Conservation (phyloP, 2,797 vertebrate genomes). For the Gymnopithys bicolor region DNA sequence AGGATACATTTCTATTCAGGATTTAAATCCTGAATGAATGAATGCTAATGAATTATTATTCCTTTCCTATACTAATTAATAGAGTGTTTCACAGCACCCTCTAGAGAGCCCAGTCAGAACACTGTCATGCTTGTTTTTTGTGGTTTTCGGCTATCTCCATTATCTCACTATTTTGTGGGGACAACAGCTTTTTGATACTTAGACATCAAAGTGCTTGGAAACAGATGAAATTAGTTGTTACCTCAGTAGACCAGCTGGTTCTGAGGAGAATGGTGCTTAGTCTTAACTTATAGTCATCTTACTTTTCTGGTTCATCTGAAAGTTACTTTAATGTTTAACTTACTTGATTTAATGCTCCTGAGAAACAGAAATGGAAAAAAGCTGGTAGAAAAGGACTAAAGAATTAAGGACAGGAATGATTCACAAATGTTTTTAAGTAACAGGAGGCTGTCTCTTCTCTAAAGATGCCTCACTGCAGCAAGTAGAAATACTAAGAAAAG, state of each 20-base stretch:
- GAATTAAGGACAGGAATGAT: not conserved
- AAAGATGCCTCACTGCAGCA: not conserved
- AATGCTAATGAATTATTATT: slow-evolving; percentile 32
- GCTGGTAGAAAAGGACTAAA: not conserved
- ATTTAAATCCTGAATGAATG: slow-evolving; percentile 34
- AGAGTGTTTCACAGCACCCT: slow-evolving; percentile 2
- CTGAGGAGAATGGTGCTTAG: not conserved
- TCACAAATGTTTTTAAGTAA: not conserved
- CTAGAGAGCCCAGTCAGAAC: slow-evolving; percentile 1
- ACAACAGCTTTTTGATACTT: not conserved
- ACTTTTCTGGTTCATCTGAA: slow-evolving; percentile 22
- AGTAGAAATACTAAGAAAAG: not conserved
- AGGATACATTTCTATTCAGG: slow-evolving; percentile 13
- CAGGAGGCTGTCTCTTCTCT: not conserved
- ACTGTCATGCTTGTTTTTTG: not conserved
- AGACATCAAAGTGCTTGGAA: slow-evolving; percentile 24
- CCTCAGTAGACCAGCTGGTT: not conserved
- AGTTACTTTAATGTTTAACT: slow-evolving; percentile 35
- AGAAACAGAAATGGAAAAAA: slow-evolving; percentile 4
- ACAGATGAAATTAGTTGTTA: slow-evolving; percentile 30
- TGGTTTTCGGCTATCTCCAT: not conserved
- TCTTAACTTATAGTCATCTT: slow-evolving; percentile 4
- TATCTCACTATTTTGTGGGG: not conserved
- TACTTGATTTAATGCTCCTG: slow-evolving; percentile 22
- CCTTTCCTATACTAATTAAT: slow-evolving; percentile 12